Base-by-base conservation (phyloP, 2,797 vertebrate species). In the Peromyscus aztecus region DNA sequence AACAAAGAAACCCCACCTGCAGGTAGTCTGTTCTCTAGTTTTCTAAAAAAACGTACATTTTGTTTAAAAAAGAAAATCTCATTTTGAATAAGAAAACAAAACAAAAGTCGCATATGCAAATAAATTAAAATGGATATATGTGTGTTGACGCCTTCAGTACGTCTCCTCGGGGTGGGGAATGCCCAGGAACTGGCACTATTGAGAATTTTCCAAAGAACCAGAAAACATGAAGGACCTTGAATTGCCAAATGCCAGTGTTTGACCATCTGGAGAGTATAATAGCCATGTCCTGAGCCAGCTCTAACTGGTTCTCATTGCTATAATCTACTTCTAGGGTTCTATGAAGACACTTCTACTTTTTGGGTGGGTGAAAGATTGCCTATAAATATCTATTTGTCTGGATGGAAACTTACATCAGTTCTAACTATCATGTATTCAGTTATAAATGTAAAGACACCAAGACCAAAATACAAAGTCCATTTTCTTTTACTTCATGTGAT, bases 231-330 rank as follows among this genome's bases (percentile, higher is more conserved):
- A 69, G 40, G 19, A 19, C 89, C 59, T 63, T 27, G 3, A 11
- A 14, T 43, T 24, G 69, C 14, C 61, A 17, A 19, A 80, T 0
- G 31, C 37, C 2, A 27, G 14, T 13, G 31, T 12, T 80, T 63
- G 40, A 75, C 29, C 34, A 11, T 37, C 43, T 31, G 34, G 69
- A 75, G 71, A 40, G 73, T 90, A 17, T 31, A 5, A 65, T n/a
- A 67, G 34, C 0, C 5, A 1, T 21, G 4, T n/a, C 67, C 27
- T 27, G 12, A n/a, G 17, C 27, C 63, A 89, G 57, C 9, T 31
- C 52, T 9, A 13, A 0, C 73, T 3, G 16, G n/a, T 57, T 76
- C 65, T 52, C 1, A 7, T 4, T 6, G n/a, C 49, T 46, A 0
- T 46, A 10, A 49, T 17, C 31, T 31, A 6, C 3, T 19, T 31